A percentile compares a stretch with the other conserved stretches of the same genome.
Conservation (phyloP, 2,113 vertebrate species). For the Hippocampus comes region DNA sequence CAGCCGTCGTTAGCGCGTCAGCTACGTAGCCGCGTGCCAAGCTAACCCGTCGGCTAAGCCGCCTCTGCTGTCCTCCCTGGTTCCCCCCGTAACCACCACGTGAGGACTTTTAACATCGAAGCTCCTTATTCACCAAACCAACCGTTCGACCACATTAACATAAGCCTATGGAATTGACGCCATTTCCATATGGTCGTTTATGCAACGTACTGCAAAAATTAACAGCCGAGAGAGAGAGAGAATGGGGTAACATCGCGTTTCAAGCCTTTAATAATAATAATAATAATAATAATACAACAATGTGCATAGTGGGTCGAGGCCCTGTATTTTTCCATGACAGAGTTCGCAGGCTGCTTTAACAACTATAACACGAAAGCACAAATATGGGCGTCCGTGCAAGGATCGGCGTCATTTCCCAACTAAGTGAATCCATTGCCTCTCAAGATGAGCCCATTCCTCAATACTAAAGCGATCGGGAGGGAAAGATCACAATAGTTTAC, state of each 20-base stretch:
- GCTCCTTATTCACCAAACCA: no score
- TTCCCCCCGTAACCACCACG: background rate
- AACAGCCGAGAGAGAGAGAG: background rate
- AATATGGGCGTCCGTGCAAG: background rate
- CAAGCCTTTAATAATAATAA: background rate
- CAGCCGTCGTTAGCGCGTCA: conserved; percentile 46
- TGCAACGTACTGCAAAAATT: background rate
- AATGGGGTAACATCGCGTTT: background rate
- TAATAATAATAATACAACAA: background rate
- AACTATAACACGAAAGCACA: background rate
- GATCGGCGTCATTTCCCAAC: background rate
- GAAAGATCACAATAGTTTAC: background rate
- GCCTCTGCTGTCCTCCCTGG: background rate
- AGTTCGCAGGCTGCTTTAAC: conserved; percentile 27
- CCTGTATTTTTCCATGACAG: conserved; percentile 58
- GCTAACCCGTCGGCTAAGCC: conserved; percentile 66
- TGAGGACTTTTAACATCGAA: background rate
- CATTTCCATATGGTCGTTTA: background rate
- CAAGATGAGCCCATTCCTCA: background rate
- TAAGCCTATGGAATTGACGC: background rate
- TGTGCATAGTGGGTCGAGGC: conserved; percentile 23
- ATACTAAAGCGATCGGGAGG: background rate
- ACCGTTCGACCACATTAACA: background rate
- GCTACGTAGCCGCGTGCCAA: conserved; percentile 59
- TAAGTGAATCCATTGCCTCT: background rate